Evolutionary conservation across 2,888 invertebrate genomes (phyloP).

Genomic region (Zygothrica quintamaculata): DNA sequence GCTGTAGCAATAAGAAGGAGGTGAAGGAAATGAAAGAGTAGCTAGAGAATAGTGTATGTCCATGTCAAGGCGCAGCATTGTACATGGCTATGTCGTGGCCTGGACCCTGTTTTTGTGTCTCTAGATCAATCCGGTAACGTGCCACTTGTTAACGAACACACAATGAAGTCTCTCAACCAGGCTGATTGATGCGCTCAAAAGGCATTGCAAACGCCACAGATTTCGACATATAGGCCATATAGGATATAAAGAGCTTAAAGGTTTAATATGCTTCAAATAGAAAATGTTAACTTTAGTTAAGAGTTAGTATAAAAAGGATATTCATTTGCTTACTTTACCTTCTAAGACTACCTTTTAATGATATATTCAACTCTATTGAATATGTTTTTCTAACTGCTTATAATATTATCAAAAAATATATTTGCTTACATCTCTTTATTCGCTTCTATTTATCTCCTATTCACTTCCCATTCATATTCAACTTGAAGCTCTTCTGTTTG

Average conservation of each 20-base stretch:
- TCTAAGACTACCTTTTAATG: too few species aligned
- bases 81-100: slow-evolving; percentile 57
- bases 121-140: slow-evolving; percentile 67
- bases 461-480: background rate
- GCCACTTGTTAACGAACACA: slow-evolving; percentile 73
- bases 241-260: too few species aligned
- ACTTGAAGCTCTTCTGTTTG: background rate
- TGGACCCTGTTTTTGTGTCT: slow-evolving; percentile 43
- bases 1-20: background rate
- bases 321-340: too few species aligned
- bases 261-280: background rate
- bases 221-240: background rate
- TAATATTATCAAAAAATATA: too few species aligned
- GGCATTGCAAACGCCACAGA: slow-evolving; percentile 26
- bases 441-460: background rate
- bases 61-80: slow-evolving; percentile 41
- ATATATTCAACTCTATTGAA: too few species aligned
- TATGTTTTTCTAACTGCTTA: too few species aligned
- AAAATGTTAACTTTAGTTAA: too few species aligned
- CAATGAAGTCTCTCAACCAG: slow-evolving; percentile 62
- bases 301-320: too few species aligned
- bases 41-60: background rate
- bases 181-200: slow-evolving; percentile 65
- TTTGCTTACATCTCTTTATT: too few species aligned
- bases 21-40: background rate